Percentiles rank a stretch among this genome's conserved stretches.
Conservation (phyloP, 2,113 vertebrate species). For the Barnardius zonarius region DNA sequence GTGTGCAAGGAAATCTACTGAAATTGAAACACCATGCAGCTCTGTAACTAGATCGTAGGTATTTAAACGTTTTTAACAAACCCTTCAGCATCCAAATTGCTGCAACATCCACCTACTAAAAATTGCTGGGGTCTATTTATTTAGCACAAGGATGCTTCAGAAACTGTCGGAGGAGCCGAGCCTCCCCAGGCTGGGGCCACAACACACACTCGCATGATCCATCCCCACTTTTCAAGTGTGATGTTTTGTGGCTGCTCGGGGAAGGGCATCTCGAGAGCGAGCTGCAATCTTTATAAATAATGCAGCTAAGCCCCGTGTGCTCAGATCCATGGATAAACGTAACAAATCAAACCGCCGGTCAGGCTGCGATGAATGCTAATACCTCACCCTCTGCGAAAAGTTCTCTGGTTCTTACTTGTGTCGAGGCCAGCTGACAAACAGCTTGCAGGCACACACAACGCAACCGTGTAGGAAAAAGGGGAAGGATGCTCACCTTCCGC, state of each 20-base stretch:
- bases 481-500: background rate
- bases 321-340: background rate
- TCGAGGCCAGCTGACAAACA: background rate
- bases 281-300: background rate
- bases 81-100: background rate
- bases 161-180: background rate
- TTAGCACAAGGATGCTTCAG: background rate
- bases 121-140: background rate
- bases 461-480: background rate
- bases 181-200: background rate
- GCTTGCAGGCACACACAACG: background rate
- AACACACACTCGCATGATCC: background rate
- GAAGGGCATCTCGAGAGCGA: background rate
- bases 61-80: background rate
- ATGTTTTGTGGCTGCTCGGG: background rate
- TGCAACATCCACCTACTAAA: background rate
- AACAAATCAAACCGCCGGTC: background rate
- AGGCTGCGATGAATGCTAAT: background rate
- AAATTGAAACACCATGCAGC: background rate
- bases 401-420: background rate
- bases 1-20: background rate
- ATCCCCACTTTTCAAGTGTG: background rate
- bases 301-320: background rate
- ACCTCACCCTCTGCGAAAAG: slow-evolving; percentile 29
- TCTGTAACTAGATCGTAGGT: background rate